Percentiles rank a stretch among this genome's conserved stretches.
phyloP scores from a whole-genome alignment of 2,888 invertebrate genomes.

The Drosophila melanosoma region DNA sequence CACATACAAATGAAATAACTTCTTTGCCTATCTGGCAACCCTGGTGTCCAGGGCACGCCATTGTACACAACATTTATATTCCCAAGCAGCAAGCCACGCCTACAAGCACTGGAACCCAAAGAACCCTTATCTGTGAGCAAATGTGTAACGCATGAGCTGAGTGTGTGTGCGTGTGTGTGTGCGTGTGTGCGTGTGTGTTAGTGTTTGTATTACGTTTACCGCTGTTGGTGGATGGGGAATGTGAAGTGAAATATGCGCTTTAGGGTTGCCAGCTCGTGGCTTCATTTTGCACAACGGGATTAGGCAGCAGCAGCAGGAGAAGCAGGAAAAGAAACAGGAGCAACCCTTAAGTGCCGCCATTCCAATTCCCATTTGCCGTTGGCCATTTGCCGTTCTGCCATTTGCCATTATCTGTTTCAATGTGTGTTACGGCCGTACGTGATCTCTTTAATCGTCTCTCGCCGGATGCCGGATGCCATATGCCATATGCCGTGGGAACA shows the following conservation, averaged over 20 bases:
- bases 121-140: slow-evolving; percentile 38
- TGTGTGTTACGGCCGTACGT: slow-evolving; percentile 69
- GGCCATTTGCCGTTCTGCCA: slow-evolving; percentile 50
- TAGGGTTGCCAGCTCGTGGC: slow-evolving; percentile 58
- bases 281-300: slow-evolving; percentile 75
- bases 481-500: slow-evolving; percentile 62
- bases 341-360: slow-evolving; percentile 71
- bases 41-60: slow-evolving; percentile 49
- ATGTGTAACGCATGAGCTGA: neutral
- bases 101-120: slow-evolving; percentile 19
- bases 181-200: neutral
- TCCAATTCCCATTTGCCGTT: slow-evolving; percentile 53
- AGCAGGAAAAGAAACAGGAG: neutral
- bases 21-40: slow-evolving; percentile 53
- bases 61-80: slow-evolving; percentile 19
- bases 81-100: slow-evolving; percentile 50
- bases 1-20: neutral
- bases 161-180: neutral
- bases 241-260: slow-evolving; percentile 3
- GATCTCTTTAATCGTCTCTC: slow-evolving; percentile 64
- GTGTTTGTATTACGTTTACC: slow-evolving; percentile 13
- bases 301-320: slow-evolving; percentile 53
- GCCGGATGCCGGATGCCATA: slow-evolving; percentile 20
- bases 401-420: slow-evolving; percentile 47
- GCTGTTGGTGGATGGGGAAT: slow-evolving; percentile 22